These are phyloP conservation scores for Acrocyrtus sp. DNA, from an alignment of 2,888 invertebrate genomes.

Conservation along the genomic window DNA sequence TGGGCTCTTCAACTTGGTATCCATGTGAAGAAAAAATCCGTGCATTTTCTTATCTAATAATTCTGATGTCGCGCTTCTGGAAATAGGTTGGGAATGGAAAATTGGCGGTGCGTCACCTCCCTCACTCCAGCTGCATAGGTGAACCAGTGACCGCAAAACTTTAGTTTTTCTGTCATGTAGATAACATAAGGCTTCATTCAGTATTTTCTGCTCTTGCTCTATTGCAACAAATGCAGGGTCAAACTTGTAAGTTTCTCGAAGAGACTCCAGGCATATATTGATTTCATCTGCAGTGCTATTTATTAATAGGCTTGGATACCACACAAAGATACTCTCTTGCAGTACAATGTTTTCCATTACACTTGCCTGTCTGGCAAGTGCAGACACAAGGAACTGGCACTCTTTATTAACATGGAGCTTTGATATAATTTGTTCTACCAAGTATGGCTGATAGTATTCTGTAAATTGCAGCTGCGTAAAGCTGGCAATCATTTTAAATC, in stretches of 20 bases:
- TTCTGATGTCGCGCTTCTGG: slow-evolving; percentile 29
- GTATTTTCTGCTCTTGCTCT: slow-evolving; percentile 32
- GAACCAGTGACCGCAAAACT: slow-evolving; percentile 16
- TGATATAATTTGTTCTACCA: slow-evolving; percentile 36
- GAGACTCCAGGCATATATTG: not conserved
- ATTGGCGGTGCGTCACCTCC: slow-evolving; percentile 1
- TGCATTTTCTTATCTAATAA: slow-evolving; percentile 31
- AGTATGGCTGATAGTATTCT: slow-evolving; percentile 12
- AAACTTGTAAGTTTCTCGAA: slow-evolving; percentile 10
- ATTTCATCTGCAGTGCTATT: slow-evolving; percentile 4
- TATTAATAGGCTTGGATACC: slow-evolving; percentile 18
- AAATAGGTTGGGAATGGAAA: not conserved
- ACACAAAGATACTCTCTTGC: slow-evolving; percentile 22
- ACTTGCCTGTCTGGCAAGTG: slow-evolving; percentile 1
- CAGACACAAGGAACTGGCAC: slow-evolving; percentile 15
- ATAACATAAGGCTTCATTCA: slow-evolving; percentile 41
- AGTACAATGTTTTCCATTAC: not conserved
- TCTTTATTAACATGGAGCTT: not conserved
- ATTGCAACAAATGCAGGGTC: slow-evolving; percentile 21
- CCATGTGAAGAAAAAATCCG: slow-evolving; percentile 45
- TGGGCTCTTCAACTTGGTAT: slow-evolving; percentile 36
- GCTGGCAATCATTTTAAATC: slow-evolving; percentile 13
- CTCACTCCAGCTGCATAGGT: slow-evolving; percentile 21
- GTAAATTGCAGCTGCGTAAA: slow-evolving; percentile 21
- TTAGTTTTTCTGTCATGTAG: slow-evolving; percentile 26